These are phyloP conservation scores for Tetramorium parvispinum DNA, from an alignment of 1,140 invertebrate genomes.

Conservation along the genomic window DNA sequence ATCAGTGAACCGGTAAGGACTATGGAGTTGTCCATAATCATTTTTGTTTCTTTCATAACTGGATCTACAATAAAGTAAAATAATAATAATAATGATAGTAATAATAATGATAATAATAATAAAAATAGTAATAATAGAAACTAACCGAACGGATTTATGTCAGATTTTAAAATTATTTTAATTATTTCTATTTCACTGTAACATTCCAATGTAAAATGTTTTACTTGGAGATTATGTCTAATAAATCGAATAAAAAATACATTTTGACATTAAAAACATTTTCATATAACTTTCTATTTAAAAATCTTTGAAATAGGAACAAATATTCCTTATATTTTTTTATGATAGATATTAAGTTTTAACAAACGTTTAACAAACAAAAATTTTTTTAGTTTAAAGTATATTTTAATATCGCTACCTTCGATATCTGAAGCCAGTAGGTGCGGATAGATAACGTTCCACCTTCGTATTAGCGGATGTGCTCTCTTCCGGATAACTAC, in stretches of 20 bases:
- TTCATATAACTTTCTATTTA: no score
- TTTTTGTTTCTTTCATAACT: background rate
- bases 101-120: background rate
- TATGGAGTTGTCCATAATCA: background rate
- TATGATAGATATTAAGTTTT: background rate
- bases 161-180: background rate
- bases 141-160: background rate
- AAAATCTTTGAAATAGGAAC: no score
- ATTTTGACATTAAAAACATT: no score
- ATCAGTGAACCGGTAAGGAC: slow-evolving; percentile 76
- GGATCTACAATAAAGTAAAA: slow-evolving; percentile 22
- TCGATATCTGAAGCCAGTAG: slow-evolving; percentile 16
- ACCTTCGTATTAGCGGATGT: slow-evolving; percentile 86
- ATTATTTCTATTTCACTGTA: no score
- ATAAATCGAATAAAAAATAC: no score
- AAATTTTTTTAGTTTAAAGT: background rate
- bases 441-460: slow-evolving; percentile 7
- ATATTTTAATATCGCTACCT: slow-evolving; percentile 10
- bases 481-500: slow-evolving; percentile 88
- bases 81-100: background rate
- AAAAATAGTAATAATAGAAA: background rate
- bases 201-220: no score
- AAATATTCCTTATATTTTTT: no score
- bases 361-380: no score
- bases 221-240: no score